Evolutionary conservation across 2,888 invertebrate genomes (phyloP).

Genomic region (Andrena haemorrhoa): DNA sequence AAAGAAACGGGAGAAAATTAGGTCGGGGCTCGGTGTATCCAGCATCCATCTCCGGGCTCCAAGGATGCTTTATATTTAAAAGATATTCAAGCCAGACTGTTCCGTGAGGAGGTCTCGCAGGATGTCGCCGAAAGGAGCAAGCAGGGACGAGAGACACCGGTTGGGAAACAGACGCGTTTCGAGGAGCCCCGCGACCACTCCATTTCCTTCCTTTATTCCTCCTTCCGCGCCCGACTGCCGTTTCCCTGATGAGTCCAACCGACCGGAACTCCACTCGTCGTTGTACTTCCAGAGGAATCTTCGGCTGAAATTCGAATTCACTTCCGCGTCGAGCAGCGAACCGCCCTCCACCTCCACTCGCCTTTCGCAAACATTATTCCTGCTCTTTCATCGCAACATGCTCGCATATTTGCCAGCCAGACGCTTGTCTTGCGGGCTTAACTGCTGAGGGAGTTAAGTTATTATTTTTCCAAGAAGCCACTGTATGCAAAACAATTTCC

Average conservation of each 20-base stretch:
- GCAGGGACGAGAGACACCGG: slow-evolving; percentile 12
- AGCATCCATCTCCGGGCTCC: slow-evolving; percentile 30
- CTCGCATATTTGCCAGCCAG: not conserved
- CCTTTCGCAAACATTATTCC: slow-evolving; percentile 10
- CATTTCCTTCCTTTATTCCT: slow-evolving; percentile 53
- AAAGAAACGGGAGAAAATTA: slow-evolving; percentile 26
- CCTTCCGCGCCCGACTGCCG: slow-evolving; percentile 33
- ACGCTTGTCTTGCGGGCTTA: not conserved
- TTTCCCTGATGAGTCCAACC: slow-evolving; percentile 49
- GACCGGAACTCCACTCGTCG: slow-evolving; percentile 12
- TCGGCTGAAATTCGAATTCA: slow-evolving; percentile 27
- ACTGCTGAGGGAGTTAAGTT: not conserved
- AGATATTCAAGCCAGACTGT: slow-evolving; percentile 56
- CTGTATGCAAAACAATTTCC: not conserved
- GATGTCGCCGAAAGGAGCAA: slow-evolving; percentile 30
- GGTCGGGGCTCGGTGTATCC: slow-evolving; percentile 31
- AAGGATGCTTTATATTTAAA: slow-evolving; percentile 64
- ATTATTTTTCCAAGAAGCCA: not conserved
- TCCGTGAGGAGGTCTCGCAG: slow-evolving; percentile 29
- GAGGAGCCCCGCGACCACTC: slow-evolving; percentile 24
- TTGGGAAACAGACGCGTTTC: slow-evolving; percentile 43
- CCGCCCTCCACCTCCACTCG: not conserved
- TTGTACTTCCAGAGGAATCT: slow-evolving; percentile 43
- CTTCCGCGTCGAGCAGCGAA: slow-evolving; percentile 19
- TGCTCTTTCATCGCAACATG: not conserved